phyloP scores from a whole-genome alignment of 2,113 vertebrate species.

The Corythornis vintsioides region DNA sequence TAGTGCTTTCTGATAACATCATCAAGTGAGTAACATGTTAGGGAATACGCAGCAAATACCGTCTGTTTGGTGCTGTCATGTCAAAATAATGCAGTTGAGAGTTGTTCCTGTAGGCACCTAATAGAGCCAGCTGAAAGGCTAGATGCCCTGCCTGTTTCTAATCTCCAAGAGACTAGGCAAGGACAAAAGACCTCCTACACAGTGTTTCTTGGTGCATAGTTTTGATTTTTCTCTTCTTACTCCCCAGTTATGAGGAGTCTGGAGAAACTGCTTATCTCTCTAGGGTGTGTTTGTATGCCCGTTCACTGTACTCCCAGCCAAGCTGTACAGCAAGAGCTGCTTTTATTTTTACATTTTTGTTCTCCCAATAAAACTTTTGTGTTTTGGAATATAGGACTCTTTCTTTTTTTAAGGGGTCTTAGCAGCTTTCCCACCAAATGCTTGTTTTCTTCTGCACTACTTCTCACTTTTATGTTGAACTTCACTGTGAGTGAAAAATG shows the following conservation, averaged over 20 bases:
- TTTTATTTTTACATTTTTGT: background rate
- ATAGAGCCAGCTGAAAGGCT: background rate
- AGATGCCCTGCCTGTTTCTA: background rate
- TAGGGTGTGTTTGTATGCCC: background rate
- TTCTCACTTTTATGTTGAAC: background rate
- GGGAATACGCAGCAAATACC: background rate
- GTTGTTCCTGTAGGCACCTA: background rate
- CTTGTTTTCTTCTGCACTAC: background rate
- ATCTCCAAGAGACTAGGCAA: background rate
- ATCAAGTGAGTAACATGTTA: constrained; percentile 75
- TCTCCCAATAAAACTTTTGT: background rate
- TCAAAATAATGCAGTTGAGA: background rate
- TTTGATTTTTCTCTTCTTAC: background rate
- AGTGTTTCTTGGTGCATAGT: background rate
- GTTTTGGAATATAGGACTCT: background rate
- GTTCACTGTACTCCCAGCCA: background rate
- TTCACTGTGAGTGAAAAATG: background rate
- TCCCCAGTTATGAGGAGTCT: background rate
- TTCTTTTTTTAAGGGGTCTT: background rate
- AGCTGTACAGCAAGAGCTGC: background rate
- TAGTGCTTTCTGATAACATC: constrained; percentile 85
- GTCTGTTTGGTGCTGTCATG: background rate
- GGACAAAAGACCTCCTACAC: background rate
- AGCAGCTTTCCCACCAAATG: background rate
- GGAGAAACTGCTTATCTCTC: background rate